Conservation (phyloP, 2,797 vertebrate species). For the Cercopithecus neglectus region DNA sequence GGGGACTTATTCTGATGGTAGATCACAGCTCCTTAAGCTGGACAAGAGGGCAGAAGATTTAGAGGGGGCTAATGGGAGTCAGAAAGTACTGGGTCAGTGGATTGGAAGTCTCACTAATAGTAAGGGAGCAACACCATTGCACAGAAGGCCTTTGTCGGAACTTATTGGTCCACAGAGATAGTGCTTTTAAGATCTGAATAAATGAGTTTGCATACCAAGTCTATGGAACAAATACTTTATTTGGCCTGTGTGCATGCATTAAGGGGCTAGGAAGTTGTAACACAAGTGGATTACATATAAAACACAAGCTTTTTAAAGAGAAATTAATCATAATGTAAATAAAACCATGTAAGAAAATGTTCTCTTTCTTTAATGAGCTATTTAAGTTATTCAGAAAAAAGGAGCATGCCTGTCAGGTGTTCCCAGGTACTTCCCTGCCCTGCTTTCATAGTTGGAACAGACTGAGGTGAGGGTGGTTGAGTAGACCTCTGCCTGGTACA, state of each 20-base stretch:
- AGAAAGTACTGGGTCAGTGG: not conserved
- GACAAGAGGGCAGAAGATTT: not conserved
- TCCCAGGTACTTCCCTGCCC: not conserved
- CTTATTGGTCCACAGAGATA: not conserved
- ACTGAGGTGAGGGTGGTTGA: not conserved
- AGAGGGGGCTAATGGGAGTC: not conserved
- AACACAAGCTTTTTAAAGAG: not conserved
- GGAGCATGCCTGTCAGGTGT: not conserved
- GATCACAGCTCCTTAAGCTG: not conserved
- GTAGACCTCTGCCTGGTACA: fast-evolving
- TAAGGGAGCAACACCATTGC: not conserved
- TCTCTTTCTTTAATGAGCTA: not conserved
- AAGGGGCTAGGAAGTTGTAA: not conserved
- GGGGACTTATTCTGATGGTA: not conserved
- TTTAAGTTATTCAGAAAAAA: not conserved
- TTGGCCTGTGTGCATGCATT: not conserved
- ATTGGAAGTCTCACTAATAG: not conserved
- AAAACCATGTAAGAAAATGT: not conserved
- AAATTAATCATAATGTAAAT: not conserved
- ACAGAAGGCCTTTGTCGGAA: not conserved
- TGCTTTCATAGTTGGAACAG: not conserved
- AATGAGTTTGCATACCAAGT: not conserved
- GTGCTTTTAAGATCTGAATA: not conserved
- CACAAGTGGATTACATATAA: not conserved
- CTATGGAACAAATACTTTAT: not conserved